These are phyloP conservation scores for Neosalanx taihuensis DNA, from an alignment of 2,797 vertebrate species.

Conservation along the genomic window DNA sequence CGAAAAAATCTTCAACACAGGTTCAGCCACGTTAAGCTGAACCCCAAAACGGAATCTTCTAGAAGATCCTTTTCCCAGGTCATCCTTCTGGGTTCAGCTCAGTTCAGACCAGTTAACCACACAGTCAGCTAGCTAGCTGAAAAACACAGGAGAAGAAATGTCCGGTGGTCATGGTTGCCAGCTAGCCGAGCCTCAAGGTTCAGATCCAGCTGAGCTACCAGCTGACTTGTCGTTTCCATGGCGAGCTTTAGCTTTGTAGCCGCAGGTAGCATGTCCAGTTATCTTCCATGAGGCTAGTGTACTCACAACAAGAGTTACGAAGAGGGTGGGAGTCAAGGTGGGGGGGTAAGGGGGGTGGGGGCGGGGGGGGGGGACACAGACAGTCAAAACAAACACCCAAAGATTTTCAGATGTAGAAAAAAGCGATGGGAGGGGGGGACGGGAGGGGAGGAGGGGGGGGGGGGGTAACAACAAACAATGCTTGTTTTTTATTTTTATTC, in stretches of 20 bases:
- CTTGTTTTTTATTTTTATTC: slow-evolving; percentile 12
- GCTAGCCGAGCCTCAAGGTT: too few species aligned
- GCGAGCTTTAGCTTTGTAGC: neutral
- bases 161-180: too few species aligned
- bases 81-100: neutral
- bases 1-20: slow-evolving; percentile 55
- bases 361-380: too few species aligned
- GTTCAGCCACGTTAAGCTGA: slow-evolving; percentile 69
- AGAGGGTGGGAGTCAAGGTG: slow-evolving; percentile 26
- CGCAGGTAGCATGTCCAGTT: neutral
- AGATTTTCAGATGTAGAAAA: slow-evolving; percentile 57
- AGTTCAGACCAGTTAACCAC: slow-evolving; percentile 54
- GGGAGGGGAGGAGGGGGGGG: slow-evolving; percentile 29
- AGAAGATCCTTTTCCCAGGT: neutral
- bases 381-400: slow-evolving; percentile 59
- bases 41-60: slow-evolving; percentile 64
- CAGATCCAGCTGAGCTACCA: too few species aligned
- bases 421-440: slow-evolving; percentile 17
- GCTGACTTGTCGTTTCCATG: too few species aligned
- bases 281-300: neutral
- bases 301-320: slow-evolving; percentile 17
- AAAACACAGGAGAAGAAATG: too few species aligned
- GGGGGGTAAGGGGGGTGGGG: too few species aligned
- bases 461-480: slow-evolving; percentile 41
- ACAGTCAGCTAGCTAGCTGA: slow-evolving; percentile 65